Base-by-base conservation (phyloP, 2,797 vertebrate genomes). In the Falco novaeseelandiae region DNA sequence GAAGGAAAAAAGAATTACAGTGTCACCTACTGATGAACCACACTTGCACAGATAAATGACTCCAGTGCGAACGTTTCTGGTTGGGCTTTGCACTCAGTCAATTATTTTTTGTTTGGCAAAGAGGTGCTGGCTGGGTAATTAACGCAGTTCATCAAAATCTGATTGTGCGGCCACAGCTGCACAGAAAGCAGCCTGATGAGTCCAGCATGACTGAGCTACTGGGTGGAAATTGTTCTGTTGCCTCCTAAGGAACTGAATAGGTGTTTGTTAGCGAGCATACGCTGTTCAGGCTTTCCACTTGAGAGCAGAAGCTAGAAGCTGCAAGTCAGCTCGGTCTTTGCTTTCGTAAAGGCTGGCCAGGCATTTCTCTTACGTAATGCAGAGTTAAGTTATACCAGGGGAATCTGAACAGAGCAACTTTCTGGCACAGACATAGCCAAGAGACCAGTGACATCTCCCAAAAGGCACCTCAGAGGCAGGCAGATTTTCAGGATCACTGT, bases 391-490 rank as follows among this genome's bases (percentile, higher is more conserved):
- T 85, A 87, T 6, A 87, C 7, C 34, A 30, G 52, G 19, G 52
- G 1, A 13, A 63, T 49, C 23, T 67, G 59, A 94, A 67, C 23
- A 49, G 42, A 63, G 57, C 7, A 52, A 34, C 14, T 65, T 78
- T 36, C 57, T 48, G 36, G 30, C 51, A 86, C 30, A 94, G 34
- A 32, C 32, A 83, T 0, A 67, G 20, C 30, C n/a, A n/a, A 84
- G 52, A 90, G 42, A 94, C 32, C 51, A 77, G 22, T 10, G 46
- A 44, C 1, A 0, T 79, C 79, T 88, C 76, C 61, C 79, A 89
- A 87, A 79, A 98, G 96, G 96, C 95, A 99, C 99, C 99, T 99
- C 99, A 87, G 99, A 99, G 29, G 98, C 98, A 29, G 99, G 98
- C 36, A 95, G 98, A 81, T 98, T 96, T 40, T 98, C 97, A 14